Conservation (phyloP, 1,140 invertebrate species). For the Microplitis mediator region DNA sequence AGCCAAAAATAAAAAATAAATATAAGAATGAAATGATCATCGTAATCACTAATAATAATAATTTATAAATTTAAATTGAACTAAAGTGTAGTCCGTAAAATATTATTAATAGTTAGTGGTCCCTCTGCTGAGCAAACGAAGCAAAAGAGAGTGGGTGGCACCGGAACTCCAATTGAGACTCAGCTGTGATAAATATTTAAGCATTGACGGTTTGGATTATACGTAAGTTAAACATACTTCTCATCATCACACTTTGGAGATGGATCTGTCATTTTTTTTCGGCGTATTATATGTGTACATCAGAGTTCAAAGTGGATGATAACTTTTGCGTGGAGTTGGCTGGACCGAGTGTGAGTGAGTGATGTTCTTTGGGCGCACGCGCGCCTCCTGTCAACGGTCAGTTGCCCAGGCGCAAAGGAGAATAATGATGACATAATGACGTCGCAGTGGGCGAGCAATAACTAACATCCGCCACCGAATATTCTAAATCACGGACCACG, state of each 20-base stretch:
- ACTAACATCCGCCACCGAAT: constrained; percentile 61
- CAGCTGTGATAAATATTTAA: constrained; percentile 57
- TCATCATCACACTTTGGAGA: neutral
- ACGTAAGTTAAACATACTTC: constrained; percentile 37
- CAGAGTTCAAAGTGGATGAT: neutral
- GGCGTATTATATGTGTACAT: too few relatives aligned
- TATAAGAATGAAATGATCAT: neutral
- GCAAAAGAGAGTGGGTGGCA: constrained; percentile 40
- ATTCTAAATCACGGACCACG: constrained; percentile 55
- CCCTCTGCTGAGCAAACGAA: constrained; percentile 2
- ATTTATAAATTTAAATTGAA: neutral
- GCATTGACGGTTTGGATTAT: constrained; percentile 37
- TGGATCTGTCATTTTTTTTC: too few relatives aligned
- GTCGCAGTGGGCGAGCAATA: constrained; percentile 62
- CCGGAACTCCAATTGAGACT: constrained; percentile 52
- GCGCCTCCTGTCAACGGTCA: constrained; percentile 54
- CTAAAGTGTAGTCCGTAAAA: neutral
- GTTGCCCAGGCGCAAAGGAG: constrained; percentile 49
- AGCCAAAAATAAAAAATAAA: constrained; percentile 5
- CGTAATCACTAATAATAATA: neutral
- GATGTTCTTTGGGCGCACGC: constrained; percentile 54
- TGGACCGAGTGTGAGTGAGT: constrained; percentile 44
- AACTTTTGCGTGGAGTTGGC: constrained; percentile 31
- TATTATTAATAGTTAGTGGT: neutral
- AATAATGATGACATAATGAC: constrained; percentile 64